These are phyloP conservation scores for Tortrix viridana DNA, from an alignment of 2,888 invertebrate species.

Conservation along the genomic window DNA sequence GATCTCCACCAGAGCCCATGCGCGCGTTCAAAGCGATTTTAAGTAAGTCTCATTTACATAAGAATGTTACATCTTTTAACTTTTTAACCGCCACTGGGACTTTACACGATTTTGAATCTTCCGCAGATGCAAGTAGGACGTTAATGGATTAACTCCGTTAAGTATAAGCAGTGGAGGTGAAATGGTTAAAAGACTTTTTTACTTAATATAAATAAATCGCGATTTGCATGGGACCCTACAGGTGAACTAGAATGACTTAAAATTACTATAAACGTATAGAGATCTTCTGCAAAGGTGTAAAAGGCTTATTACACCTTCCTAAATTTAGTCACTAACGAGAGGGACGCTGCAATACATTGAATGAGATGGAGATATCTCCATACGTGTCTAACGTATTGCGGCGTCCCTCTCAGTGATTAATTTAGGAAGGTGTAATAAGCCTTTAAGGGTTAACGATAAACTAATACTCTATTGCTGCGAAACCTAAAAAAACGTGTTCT, in stretches of 20 bases:
- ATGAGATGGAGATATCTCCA: too few species aligned
- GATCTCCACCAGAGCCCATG: conserved; percentile 38
- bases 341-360: too few species aligned
- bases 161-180: not conserved
- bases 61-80: not conserved
- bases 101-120: not conserved
- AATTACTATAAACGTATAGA: conserved; percentile 64
- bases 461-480: conserved; percentile 38
- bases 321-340: too few species aligned
- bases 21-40: conserved; percentile 12
- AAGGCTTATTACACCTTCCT: too few species aligned
- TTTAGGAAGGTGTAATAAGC: too few species aligned
- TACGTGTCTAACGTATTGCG: too few species aligned
- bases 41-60: conserved; percentile 8
- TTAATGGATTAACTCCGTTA: not conserved
- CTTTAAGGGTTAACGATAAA: conserved; percentile 50
- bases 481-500: conserved; percentile 53
- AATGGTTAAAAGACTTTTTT: not conserved
- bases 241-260: conserved; percentile 54
- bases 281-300: conserved; percentile 69
- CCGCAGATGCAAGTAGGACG: not conserved
- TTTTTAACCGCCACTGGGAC: not conserved
- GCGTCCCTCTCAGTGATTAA: too few species aligned
- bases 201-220: conserved; percentile 6
- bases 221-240: conserved; percentile 22